Evolutionary conservation across 35 echinoderm and acorn worm genomes (phyloP), one percentile per base, ranked within the genome.

Genomic region (Lytechinus variegatus): DNA sequence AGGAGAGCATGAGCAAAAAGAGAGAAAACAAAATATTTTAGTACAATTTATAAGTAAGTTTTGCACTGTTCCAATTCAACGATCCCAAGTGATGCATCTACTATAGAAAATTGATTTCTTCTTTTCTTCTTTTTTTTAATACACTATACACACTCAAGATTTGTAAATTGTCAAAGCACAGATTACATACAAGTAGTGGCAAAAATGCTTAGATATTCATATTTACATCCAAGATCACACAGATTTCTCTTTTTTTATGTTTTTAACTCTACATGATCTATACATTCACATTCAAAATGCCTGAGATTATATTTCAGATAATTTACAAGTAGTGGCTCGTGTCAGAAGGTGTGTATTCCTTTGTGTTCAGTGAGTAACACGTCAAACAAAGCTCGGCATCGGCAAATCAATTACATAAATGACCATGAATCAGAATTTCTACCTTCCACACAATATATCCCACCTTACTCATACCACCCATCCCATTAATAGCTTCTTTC

Each of bases 261-360:
- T 90, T 89, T 54, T 33, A 90, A 90, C 52, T 90, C 88, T 90
- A 90, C 88, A 90, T 90, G 29, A 44, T 51, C 88, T 90, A 90
- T 90, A 90, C 88, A 90, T 54, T 90, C 28, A 90, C 88, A 52
- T 44, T 90, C 29, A 90, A 90, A 90, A 90, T 90, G 88, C 88
- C 88, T 90, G 88, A 90, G 88, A 90, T 44, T 90, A 90, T 90
- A 90, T 90, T 90, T 90, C 88, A 90, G 88, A 90, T 90, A 90
- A 44, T 52, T 90, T 52, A 90, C 52, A 90, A 52, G 52, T 54
- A 90, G 28, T 90, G 88, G 88, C 88, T 90, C 28, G 88, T 90
- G 88, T 52, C 27, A 12, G 52, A 90, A 90, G 88, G 88, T 90
- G 88, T 90, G 33, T 90, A 10, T 90, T 33, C 52, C 29, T 90